Evolutionary conservation across 2,888 invertebrate species (phyloP).

Genomic region (Amblyjoppa fuscipennis): DNA sequence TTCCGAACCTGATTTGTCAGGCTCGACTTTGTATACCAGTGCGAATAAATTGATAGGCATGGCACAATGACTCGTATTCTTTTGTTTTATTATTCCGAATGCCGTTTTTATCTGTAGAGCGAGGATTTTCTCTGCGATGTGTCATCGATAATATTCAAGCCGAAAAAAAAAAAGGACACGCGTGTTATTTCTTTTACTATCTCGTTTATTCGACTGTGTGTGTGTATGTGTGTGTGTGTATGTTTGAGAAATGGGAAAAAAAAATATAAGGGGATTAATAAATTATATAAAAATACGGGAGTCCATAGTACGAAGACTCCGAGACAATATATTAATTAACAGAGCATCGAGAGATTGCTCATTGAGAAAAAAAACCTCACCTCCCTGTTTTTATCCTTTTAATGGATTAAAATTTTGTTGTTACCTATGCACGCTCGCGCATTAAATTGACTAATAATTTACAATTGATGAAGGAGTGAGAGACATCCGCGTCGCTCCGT

Average conservation of each 20-base stretch:
- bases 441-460: constrained; percentile 50
- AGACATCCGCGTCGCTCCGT: not conserved
- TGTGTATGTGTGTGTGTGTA: too few relatives aligned
- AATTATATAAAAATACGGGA: constrained; percentile 55
- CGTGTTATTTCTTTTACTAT: constrained; percentile 33
- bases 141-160: constrained; percentile 14
- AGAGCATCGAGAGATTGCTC: constrained; percentile 24
- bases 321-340: constrained; percentile 53
- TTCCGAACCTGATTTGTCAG: constrained; percentile 26
- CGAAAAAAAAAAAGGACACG: constrained; percentile 17
- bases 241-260: constrained; percentile 22
- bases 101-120: constrained; percentile 5
- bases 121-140: constrained; percentile 11
- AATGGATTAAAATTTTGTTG: constrained; percentile 4
- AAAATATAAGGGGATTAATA: constrained; percentile 42
- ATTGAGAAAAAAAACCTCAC: constrained; percentile 28
- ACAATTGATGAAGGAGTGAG: constrained; percentile 1
- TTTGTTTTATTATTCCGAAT: not conserved
- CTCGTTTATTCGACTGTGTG: constrained; percentile 27
- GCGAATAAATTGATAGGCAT: constrained; percentile 47
- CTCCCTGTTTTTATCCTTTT: constrained; percentile 23
- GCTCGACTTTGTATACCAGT: constrained; percentile 24
- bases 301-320: constrained; percentile 17
- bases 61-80: constrained; percentile 51
- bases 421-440: constrained; percentile 21